These are phyloP conservation scores for Batillaria attramentaria DNA, from an alignment of 1,140 invertebrate species.

Conservation along the genomic window DNA sequence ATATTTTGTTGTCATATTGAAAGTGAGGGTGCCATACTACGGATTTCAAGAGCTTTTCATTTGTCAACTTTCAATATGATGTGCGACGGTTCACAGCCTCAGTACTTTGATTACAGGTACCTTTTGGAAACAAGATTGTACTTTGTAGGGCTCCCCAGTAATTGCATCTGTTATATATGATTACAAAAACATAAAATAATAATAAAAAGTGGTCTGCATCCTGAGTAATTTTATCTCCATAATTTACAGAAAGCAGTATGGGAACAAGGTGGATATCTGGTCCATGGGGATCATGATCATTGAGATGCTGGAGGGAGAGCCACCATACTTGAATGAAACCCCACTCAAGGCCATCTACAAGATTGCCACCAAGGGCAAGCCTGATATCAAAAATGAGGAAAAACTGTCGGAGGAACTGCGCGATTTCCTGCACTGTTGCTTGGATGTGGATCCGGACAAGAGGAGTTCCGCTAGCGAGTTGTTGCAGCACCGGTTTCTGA, in stretches of 20 bases:
- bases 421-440: conserved; percentile 96
- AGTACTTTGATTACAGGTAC: too few species aligned
- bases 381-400: conserved; percentile 87
- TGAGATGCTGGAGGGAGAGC: conserved; percentile 73
- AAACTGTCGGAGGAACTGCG: conserved; percentile 94
- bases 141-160: too few species aligned
- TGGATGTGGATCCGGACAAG: conserved; percentile 97
- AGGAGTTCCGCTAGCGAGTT: conserved; percentile 89
- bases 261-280: conserved; percentile 72
- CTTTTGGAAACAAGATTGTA: too few species aligned
- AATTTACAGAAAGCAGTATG: conserved; percentile 71
- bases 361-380: conserved; percentile 77
- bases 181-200: too few species aligned
- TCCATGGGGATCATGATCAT: conserved; percentile 72
- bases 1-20: too few species aligned
- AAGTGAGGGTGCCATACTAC: too few species aligned
- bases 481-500: conserved; percentile 95
- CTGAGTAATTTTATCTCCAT: conserved; percentile 18
- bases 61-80: too few species aligned
- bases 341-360: conserved; percentile 80
- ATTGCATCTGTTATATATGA: too few species aligned
- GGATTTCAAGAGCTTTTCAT: too few species aligned
- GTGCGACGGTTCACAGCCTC: too few species aligned
- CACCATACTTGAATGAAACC: conserved; percentile 71
- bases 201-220: too few species aligned